phyloP scores from a whole-genome alignment of 2,113 vertebrate genomes.

The Merops nubicus region DNA sequence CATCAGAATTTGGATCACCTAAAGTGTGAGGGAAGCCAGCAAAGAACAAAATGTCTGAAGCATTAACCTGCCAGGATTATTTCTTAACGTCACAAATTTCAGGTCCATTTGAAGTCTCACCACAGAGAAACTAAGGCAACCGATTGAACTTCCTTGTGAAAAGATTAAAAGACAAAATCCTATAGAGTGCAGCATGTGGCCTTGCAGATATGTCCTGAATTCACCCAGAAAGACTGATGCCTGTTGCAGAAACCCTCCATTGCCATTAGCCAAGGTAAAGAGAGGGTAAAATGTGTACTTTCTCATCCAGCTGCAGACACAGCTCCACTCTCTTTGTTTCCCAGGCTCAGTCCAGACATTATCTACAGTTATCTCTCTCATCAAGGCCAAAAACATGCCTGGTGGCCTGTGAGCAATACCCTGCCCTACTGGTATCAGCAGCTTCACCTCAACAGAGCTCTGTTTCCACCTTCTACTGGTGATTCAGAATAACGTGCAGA shows the following conservation, averaged over 20 bases:
- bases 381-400: neutral
- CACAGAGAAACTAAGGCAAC: conserved; percentile 49
- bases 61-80: conserved; percentile 33
- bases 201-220: conserved; percentile 17
- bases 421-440: neutral
- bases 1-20: conserved; percentile 10
- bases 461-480: rapidly evolving
- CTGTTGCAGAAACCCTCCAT: neutral
- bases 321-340: neutral
- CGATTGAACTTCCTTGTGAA: conserved; percentile 13
- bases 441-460: neutral
- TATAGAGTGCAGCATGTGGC: conserved; percentile 34
- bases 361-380: neutral
- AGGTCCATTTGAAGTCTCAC: conserved; percentile 54
- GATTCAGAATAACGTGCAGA: neutral
- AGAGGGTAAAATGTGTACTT: neutral
- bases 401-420: neutral
- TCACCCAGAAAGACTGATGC: neutral
- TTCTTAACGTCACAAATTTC: conserved; percentile 32
- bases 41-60: conserved; percentile 46
- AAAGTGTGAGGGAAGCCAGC: neutral
- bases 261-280: neutral
- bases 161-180: neutral
- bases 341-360: neutral
- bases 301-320: neutral